Evolutionary conservation across 2,888 invertebrate genomes (phyloP), one percentile per base, ranked within the genome.

Genomic region (Lordiphosa fenestrarum): DNA sequence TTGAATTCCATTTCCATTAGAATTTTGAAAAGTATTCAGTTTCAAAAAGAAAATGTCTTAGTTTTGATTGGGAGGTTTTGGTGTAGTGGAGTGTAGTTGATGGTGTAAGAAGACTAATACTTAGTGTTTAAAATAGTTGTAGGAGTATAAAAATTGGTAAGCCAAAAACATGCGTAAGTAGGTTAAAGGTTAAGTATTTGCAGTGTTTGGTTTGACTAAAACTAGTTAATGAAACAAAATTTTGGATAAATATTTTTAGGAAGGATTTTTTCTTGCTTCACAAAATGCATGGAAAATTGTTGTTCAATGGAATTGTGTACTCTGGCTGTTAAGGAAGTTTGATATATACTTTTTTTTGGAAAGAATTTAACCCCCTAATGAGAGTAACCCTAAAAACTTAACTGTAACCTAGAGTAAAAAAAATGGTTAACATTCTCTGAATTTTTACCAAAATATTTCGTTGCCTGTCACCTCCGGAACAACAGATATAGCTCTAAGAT

Each of bases 1-100:
- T 81, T 80, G 61, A 73, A 72, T 81, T 76, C 60, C 74, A 71
- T 72, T 72, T 81, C 70, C 71, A 73, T 70, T 62, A 68, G 57
- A 69, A 67, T 80, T 80, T 72, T 36, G 73, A 70, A 60, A 68
- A 74, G 60, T 48, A 57, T 53, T 42, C 46, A 73, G 73, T 75
- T 76, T 65, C 41, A 66, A 68, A 69, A 65, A 65, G 60, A 65
- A 66, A 72, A 72, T 56, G 47, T 72, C 65, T 72, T 77, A 61
- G 52, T 48, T 54, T 42, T 62, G 47, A 54, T 46, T 44, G 44
- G 60, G 67, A 69, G 59, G 42, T 52, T 54, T 56, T 64, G 33
- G 66, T 71, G 56, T 66, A 36, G 33, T 41, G 48, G 10, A 21
- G 30, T 58, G 36, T 30, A 19, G 33, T n/a, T 25, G 21, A 49